These are phyloP conservation scores for Hemiprocne comata DNA, from an alignment of 2,113 vertebrate species.

Conservation along the genomic window DNA sequence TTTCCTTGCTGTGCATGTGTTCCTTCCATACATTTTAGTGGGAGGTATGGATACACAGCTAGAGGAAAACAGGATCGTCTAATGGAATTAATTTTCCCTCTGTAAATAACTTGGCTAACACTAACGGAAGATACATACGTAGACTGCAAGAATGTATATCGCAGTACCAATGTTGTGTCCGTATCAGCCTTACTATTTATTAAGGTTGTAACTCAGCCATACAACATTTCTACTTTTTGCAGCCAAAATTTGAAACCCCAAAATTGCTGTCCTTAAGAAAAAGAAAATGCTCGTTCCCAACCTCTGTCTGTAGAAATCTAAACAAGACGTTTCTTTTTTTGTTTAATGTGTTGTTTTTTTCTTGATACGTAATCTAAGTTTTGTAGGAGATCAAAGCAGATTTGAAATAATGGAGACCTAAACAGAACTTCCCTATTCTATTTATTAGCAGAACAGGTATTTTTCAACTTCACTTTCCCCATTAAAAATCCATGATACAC, in stretches of 20 bases:
- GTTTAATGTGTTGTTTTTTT: neutral
- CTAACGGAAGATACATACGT: neutral
- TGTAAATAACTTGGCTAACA: neutral
- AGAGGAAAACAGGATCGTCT: neutral
- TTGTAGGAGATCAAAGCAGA: neutral
- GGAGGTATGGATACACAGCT: neutral
- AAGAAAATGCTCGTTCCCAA: fast-evolving
- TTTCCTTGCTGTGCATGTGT: neutral
- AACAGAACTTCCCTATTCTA: no score
- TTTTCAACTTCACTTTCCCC: neutral
- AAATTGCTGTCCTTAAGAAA: neutral
- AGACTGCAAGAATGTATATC: neutral
- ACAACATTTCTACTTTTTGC: neutral
- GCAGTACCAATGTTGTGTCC: neutral
- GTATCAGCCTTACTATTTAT: neutral
- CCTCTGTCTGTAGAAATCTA: neutral
- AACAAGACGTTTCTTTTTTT: neutral
- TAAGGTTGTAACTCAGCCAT: neutral
- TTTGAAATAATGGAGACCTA: no score
- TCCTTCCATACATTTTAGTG: neutral
- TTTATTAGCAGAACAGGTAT: neutral
- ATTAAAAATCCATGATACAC: neutral
- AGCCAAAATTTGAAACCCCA: neutral
- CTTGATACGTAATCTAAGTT: neutral
- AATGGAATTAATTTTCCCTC: neutral